Evolutionary conservation across 2,888 invertebrate species (phyloP), one percentile per base, ranked within the genome.

Genomic region (Pardosa pseudoannulata): DNA sequence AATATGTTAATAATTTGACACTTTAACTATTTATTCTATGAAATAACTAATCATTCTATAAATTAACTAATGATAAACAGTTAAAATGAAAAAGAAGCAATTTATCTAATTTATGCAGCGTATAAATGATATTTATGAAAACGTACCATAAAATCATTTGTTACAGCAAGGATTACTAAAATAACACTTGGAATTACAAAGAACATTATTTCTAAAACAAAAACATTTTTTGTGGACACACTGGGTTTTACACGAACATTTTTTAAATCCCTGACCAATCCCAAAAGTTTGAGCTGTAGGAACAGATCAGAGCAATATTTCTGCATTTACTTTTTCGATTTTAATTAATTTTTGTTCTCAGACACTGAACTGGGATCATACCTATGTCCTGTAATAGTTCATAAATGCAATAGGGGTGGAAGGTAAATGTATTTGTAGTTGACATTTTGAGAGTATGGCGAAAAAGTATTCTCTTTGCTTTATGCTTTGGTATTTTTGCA

Each of bases 51-150:
- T n/a, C n/a, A n/a, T n/a, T n/a, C n/a, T n/a, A n/a, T n/a, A n/a
- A n/a, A n/a, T n/a, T n/a, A 62, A 27, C 73, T 73, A 73, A 62
- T 68, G 78, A 70, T 71, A 71, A 62, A 79, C 79, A 79, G 62
- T 79, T 79, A 71, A 79, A 71, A 79, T 62, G 79, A 70, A 79
- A 79, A 79, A 70, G 70, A 79, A 79, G 79, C 79, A 79, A 79
- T 79, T 79, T 79, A 79, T 79, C 79, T 79, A 79, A 79, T 79
- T 70, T 79, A 79, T 79, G 79, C 79, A 79, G 62, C 79, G 79
- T 70, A 79, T 79, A 71, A 79, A 71, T 79, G 79, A 62, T 79
- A 79, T 79, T 79, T 79, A 70, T 79, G 79, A 70, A 79, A 79
- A 79, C 62, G 79, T 79, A 79, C 62, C 70, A 79, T 62, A 71